Percentiles rank a stretch among this genome's conserved stretches.
Conservation (phyloP, 2,888 invertebrate species). For the Lasioglossum vierecki region DNA sequence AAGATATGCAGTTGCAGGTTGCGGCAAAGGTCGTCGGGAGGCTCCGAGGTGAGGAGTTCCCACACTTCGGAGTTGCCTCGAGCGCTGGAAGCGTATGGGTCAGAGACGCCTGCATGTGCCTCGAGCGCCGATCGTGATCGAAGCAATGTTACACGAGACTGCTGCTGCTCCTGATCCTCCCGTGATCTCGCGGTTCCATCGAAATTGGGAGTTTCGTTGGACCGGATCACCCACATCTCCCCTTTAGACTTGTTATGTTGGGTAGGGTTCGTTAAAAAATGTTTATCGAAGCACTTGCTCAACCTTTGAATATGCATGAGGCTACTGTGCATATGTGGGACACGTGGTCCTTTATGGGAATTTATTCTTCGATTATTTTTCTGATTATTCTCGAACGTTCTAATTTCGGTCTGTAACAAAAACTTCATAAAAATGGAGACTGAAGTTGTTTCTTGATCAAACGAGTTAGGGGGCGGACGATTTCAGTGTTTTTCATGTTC, state of each 20-base stretch:
- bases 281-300: not conserved
- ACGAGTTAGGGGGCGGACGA: not conserved
- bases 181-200: not conserved
- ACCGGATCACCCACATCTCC: not conserved
- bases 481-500: too few relatives aligned
- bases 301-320: not conserved
- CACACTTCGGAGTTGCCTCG: constrained; percentile 80
- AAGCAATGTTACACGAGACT: constrained; percentile 78
- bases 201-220: not conserved
- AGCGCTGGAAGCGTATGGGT: constrained; percentile 80
- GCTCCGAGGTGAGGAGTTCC: constrained; percentile 81
- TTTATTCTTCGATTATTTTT: not conserved
- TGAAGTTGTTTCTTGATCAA: not conserved
- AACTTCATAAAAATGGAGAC: not conserved
- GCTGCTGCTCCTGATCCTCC: not conserved
- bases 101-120: constrained; percentile 79
- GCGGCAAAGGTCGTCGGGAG: constrained; percentile 80
- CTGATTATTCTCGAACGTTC: not conserved
- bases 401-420: not conserved
- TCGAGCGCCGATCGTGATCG: constrained; percentile 74
- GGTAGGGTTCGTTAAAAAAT: not conserved
- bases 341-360: not conserved
- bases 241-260: not conserved
- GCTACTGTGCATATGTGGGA: not conserved
- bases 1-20: constrained; percentile 80